Evolutionary conservation across 2,797 vertebrate species (phyloP), one percentile per base, ranked within the genome.

Genomic region (Miichthys miiuy): DNA sequence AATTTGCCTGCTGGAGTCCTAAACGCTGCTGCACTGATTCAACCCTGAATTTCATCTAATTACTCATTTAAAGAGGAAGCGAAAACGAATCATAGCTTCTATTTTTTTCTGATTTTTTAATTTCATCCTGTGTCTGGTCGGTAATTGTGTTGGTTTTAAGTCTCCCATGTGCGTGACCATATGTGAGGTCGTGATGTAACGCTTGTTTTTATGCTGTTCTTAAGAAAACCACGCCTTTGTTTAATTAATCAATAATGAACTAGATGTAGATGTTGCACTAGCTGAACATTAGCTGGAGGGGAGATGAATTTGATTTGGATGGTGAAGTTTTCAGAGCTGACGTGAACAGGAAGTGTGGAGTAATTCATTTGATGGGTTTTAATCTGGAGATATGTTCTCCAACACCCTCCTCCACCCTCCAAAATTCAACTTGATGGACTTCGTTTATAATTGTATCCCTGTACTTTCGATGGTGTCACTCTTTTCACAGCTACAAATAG

Each of bases 191-290:
- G 21, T 87, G 86, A 90, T 89, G 83, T 85, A 79, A 85, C 46
- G 73, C 63, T 50, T 61, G 73, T 75, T 84, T 74, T 51, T 63
- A 38, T 47, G 63, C 71, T 47, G 69, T 56, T 42, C 56, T 27
- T 0, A 12, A 4, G 54, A 72, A 84, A 89, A 88, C 82, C 91
- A 89, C 91, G 84, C 90, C 90, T 91, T 82, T 85, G 62, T 82
- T 77, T 71, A 87, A 90, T 84, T 84, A 82, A 79, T 72, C 64
- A 75, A 38, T 81, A 75, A 87, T 81, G 80, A 82, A 73, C 17
- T 47, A 57, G 3, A n/a, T 46, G 16, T 41, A 50, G 60, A 42
- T 61, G 65, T 10, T 8, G 4, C 8, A 46, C 34, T 11, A 30
- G 34, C 34, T 34, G 34, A n/a, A 30, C 41, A 52, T 13, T n/a